A percentile compares a stretch with the other conserved stretches of the same genome.
These are phyloP conservation scores for Drosophila nikananu DNA, from an alignment of 1,140 invertebrate genomes.

Conservation along the genomic window DNA sequence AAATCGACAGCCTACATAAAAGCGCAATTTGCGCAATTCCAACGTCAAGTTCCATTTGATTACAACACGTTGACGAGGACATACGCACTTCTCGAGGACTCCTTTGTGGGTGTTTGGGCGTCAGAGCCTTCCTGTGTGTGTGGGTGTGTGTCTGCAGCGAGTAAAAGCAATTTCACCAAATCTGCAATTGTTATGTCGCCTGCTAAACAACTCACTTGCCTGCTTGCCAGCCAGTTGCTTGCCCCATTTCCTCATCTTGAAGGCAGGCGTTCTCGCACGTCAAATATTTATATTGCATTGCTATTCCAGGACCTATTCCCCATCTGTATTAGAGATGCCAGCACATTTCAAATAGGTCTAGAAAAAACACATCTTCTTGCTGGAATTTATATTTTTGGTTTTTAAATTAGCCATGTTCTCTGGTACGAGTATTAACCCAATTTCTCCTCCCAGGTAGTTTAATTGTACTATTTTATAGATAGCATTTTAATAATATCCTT, in stretches of 20 bases:
- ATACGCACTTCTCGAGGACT: constrained; percentile 39
- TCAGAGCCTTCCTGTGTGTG: background rate
- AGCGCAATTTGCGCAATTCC: constrained; percentile 80
- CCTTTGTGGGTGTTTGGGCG: constrained; percentile 23
- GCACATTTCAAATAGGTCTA: background rate
- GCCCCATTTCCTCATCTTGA: constrained; percentile 48
- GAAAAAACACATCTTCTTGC: no score
- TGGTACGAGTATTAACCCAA: background rate
- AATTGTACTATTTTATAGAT: background rate
- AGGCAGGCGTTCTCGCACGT: constrained; percentile 78
- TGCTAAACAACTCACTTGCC: constrained; percentile 77
- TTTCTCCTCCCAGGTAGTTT: background rate
- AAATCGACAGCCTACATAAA: constrained; percentile 80
- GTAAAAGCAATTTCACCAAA: constrained; percentile 83
- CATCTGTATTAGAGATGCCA: constrained; percentile 11
- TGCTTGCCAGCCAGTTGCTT: constrained; percentile 10
- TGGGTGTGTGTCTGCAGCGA: constrained; percentile 16
- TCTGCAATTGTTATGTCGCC: constrained; percentile 83
- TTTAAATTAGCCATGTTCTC: background rate
- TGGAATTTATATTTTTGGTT: background rate
- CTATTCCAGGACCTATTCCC: constrained; percentile 18
- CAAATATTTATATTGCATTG: constrained; percentile 81
- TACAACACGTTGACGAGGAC: constrained; percentile 76
- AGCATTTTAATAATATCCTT: no score
- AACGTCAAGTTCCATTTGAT: constrained; percentile 81